A percentile compares a stretch with the other conserved stretches of the same genome.
These are phyloP conservation scores for Ophioninae sp. DNA, from an alignment of 2,888 invertebrate species.

Conservation along the genomic window DNA sequence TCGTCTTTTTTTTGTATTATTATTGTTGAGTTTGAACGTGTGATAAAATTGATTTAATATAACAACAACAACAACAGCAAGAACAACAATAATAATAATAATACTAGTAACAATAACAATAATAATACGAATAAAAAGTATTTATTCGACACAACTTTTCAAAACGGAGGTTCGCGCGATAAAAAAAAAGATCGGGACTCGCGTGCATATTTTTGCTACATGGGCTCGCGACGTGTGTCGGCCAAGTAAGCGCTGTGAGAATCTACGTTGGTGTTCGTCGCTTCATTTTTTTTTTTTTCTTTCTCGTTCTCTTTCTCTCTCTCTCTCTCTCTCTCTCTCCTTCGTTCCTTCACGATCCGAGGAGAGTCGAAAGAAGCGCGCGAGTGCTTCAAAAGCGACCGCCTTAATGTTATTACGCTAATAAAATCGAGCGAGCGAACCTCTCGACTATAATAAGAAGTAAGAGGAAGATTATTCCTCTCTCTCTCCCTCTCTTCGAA, in stretches of 20 bases:
- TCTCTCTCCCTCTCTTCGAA: slow-evolving; percentile 37
- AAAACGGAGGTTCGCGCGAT: background rate
- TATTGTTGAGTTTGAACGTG: no score
- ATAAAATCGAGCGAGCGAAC: slow-evolving; percentile 76
- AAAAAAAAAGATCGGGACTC: background rate
- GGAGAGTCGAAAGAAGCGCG: slow-evolving; percentile 54
- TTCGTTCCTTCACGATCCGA: slow-evolving; percentile 43
- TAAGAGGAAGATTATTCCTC: slow-evolving; percentile 68
- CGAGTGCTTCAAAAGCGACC: slow-evolving; percentile 74
- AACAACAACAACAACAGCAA: no score
- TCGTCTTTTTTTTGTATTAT: no score
- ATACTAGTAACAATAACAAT: no score
- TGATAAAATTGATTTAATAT: no score
- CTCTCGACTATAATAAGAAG: slow-evolving; percentile 69
- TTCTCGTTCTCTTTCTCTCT: slow-evolving; percentile 31
- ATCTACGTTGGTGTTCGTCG: slow-evolving; percentile 62
- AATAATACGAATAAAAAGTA: no score
- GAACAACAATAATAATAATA: no score
- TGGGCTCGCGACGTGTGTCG: slow-evolving; percentile 36
- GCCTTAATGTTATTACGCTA: slow-evolving; percentile 79
- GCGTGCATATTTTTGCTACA: slow-evolving; percentile 27
- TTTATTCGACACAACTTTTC: background rate
- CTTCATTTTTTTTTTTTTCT: slow-evolving; percentile 56
- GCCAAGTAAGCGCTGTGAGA: slow-evolving; percentile 23
- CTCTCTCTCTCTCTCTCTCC: slow-evolving; percentile 52